These are phyloP conservation scores for Zosterops japonicus DNA, from an alignment of 2,113 vertebrate species.

Conservation along the genomic window DNA sequence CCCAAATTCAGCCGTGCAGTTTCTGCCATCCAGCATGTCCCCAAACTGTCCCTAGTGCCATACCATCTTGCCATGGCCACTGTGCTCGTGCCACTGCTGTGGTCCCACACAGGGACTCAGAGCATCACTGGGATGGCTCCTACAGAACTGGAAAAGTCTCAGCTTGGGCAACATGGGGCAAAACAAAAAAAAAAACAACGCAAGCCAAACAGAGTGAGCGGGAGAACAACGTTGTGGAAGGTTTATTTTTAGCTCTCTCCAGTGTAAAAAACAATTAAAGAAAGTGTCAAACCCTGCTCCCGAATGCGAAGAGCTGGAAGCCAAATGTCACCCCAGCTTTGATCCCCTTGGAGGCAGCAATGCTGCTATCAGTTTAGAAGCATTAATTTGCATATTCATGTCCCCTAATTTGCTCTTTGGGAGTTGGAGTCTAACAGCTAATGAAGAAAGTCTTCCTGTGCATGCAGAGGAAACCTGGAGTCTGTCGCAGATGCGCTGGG, in stretches of 20 bases:
- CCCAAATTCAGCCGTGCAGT: not conserved
- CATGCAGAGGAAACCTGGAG: not conserved
- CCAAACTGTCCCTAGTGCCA: not conserved
- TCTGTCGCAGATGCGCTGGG: not conserved
- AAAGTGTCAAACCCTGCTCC: not conserved
- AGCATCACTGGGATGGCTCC: not conserved
- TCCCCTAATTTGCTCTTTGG: slow-evolving; percentile 43
- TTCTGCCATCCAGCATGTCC: not conserved
- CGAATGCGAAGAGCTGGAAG: not conserved
- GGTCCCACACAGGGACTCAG: accelerated
- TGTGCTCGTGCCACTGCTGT: accelerated
- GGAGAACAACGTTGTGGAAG: not conserved
- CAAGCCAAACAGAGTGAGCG: not conserved
- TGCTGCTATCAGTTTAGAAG: slow-evolving; percentile 6
- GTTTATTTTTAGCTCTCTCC: slow-evolving; percentile 9
- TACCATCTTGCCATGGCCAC: accelerated
- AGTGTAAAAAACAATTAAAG: not conserved
- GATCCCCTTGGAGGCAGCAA: not conserved
- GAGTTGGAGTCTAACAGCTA: slow-evolving; percentile 15
- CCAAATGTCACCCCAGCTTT: slow-evolving; percentile 29
- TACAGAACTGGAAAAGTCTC: not conserved
- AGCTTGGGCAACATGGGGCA: accelerated
- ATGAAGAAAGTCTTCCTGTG: slow-evolving; percentile 32
- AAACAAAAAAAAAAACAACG: accelerated
- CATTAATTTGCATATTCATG: slow-evolving; percentile 54